Evolutionary conservation across 2,797 vertebrate species (phyloP).

Genomic region (Syngnathus acus): DNA sequence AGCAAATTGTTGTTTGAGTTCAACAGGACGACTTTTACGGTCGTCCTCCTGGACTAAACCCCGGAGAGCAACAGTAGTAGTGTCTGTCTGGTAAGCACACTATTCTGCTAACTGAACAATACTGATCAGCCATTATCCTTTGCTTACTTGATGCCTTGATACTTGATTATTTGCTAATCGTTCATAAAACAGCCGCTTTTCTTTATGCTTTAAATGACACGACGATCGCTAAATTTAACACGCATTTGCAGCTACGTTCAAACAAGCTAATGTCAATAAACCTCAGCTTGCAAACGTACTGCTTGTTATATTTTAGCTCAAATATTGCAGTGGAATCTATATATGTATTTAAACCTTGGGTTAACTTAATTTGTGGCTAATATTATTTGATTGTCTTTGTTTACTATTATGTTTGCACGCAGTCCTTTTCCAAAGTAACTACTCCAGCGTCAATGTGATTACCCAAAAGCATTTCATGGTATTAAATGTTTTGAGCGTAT

Average conservation of each 20-base stretch:
- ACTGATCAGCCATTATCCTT: background rate
- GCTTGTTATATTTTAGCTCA: background rate
- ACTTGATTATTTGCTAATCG: background rate
- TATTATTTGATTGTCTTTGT: background rate
- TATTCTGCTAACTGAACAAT: background rate
- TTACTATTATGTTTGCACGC: background rate
- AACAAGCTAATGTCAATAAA: background rate
- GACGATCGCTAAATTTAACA: background rate
- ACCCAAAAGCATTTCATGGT: too few relatives aligned
- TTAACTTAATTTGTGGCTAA: background rate
- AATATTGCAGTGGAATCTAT: background rate
- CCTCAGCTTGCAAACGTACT: background rate
- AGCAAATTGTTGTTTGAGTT: background rate
- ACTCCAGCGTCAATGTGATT: background rate
- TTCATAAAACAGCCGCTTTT: background rate
- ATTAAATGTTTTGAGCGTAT: too few relatives aligned
- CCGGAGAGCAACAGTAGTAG: background rate
- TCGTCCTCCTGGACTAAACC: background rate
- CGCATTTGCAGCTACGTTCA: background rate
- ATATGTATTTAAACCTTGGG: background rate
- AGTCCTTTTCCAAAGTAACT: background rate
- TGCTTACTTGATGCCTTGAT: background rate
- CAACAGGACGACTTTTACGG: conserved; percentile 1
- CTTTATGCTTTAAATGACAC: background rate
- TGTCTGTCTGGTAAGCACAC: background rate